Evolutionary conservation across 2,888 invertebrate species (phyloP), one percentile per base, ranked within the genome.

Genomic region (Drosophila anomalipes): DNA sequence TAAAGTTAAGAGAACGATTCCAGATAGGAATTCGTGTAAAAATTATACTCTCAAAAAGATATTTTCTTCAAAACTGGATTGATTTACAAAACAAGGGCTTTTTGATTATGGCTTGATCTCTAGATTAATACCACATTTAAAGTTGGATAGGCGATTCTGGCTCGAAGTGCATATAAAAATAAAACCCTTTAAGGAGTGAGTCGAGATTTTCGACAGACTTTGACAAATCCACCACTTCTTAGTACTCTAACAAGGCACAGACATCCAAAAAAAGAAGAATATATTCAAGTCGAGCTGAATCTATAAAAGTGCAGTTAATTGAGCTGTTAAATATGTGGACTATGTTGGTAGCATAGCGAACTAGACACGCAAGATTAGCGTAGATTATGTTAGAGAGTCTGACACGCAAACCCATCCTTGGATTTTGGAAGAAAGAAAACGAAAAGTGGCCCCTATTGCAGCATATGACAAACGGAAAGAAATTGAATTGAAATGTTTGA

Each of bases 321-420:
- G 79, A 86, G 84, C 28, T 82, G 80, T 84, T 51, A 53, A 65
- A 56, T 67, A 41, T 61, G 56, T 22, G 14, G 30, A 41, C 49
- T 26, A 84, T 82, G 77, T 81, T 86, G 89, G 82, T 81, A 72
- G 81, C 86, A 79, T 81, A 81, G 53, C 86, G 56, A 86, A 86
- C 75, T 60, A 47, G 53, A 68, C 81, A 82, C 73, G 84, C 86
- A 75, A 84, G 56, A 30, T 37, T 68, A n/a, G 19, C 41, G 68
- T 58, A 37, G 69, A 30, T 58, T 19, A 44, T 44, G 60, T 57
- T 12, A 19, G 16, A 19, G 16, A 28, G 59, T 47, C 30, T 33
- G 26, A 28, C 63, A 81, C 70, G 70, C 74, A 73, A 75, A 60
- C 53, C 26, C 41, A 61, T 57, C 33, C 62, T 54, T 56, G 59